Evolutionary conservation across 2,113 vertebrate species (phyloP).

Genomic region (Alaudala cheleensis): DNA sequence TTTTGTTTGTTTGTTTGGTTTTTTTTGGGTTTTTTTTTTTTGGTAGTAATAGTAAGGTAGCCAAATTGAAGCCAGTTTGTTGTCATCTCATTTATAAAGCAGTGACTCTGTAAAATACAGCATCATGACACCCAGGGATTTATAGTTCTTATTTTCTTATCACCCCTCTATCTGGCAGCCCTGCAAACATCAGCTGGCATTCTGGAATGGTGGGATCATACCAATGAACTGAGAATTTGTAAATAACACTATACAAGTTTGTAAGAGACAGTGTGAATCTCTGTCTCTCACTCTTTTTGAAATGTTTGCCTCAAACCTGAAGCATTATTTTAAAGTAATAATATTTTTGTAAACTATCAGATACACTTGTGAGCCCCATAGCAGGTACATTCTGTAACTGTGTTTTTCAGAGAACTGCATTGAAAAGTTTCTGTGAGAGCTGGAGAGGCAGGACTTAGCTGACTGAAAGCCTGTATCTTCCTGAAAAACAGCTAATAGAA

Average conservation of each 20-base stretch:
- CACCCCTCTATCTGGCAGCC: neutral
- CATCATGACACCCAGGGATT: neutral
- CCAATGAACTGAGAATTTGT: neutral
- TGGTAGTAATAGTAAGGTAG: neutral
- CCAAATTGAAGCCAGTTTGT: neutral
- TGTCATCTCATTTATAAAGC: neutral
- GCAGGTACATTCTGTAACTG: neutral
- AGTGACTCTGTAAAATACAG: neutral
- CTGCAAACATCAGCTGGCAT: neutral
- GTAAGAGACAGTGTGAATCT: neutral
- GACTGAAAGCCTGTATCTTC: neutral
- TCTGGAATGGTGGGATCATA: neutral
- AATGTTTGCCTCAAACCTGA: neutral
- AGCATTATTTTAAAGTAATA: neutral
- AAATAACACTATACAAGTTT: neutral
- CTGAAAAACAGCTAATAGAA: neutral
- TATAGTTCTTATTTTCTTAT: neutral
- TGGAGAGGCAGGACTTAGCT: neutral
- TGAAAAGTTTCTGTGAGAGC: neutral
- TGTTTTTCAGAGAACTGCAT: neutral
- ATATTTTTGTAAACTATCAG: neutral
- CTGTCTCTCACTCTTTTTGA: neutral
- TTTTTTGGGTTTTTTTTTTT: neutral
- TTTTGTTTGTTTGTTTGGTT: no score
- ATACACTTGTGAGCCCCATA: neutral